Evolutionary conservation across 2,797 vertebrate species (phyloP).

Genomic region (Labeo calbasu): DNA sequence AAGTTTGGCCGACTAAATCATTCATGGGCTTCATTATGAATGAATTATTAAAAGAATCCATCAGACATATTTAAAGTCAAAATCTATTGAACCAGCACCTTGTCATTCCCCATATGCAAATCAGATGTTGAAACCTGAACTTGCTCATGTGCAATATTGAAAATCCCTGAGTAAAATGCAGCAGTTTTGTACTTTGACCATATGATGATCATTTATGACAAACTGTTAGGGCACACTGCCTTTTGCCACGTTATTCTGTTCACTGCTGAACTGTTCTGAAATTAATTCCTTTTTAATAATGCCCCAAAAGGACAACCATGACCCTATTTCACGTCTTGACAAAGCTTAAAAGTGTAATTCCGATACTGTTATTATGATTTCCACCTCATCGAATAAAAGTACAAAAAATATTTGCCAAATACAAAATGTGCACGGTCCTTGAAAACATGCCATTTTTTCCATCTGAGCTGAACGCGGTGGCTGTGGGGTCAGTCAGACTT

Average conservation of each 20-base stretch:
- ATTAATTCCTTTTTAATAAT: neutral
- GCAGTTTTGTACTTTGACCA: slow-evolving; percentile 3
- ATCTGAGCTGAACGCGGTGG: slow-evolving; percentile 40
- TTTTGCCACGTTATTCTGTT: neutral
- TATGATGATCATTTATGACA: slow-evolving; percentile 7
- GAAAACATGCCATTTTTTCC: neutral
- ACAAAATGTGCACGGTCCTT: neutral
- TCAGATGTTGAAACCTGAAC: slow-evolving; percentile 49
- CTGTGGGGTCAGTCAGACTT: slow-evolving; percentile 46
- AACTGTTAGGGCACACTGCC: neutral
- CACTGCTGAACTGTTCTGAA: neutral
- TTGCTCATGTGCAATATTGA: slow-evolving; percentile 26
- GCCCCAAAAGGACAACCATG: slow-evolving; percentile 4
- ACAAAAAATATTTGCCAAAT: neutral
- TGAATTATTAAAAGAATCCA: slow-evolving; percentile 84
- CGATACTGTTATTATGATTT: neutral
- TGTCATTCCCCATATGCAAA: slow-evolving; percentile 76
- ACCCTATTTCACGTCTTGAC: neutral
- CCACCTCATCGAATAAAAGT: neutral
- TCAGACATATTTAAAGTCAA: slow-evolving; percentile 81
- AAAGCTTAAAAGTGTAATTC: neutral
- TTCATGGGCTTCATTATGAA: slow-evolving; percentile 84
- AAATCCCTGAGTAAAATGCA: neutral
- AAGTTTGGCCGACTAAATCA: slow-evolving; percentile 80
- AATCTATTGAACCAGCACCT: slow-evolving; percentile 81